Base-by-base conservation (phyloP, 2,888 invertebrate species). In the Drosophila sordidapex region DNA sequence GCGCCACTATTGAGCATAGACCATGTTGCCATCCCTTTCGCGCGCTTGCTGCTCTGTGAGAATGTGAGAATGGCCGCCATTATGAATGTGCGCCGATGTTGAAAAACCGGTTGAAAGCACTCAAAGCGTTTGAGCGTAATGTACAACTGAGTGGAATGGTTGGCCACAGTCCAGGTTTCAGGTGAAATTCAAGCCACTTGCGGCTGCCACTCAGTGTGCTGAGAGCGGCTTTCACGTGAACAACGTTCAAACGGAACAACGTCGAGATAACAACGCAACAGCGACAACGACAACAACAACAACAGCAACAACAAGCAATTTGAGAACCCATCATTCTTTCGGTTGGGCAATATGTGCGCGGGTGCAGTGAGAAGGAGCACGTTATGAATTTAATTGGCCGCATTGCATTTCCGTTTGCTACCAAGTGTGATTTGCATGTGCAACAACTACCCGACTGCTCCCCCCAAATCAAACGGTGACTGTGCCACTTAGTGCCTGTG, bases 201-300 rank as follows among this genome's bases (percentile, higher is more conserved):
- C 82, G 77, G 64, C 78, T 84, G 80, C 82, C 83, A 87, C 84
- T 92, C 90, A 92, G 91, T 92, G 88, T 89, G 91, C 83, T 89
- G 85, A 90, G 90, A 91, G 90, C 91, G 90, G 92, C 91, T 91
- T 91, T 92, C 90, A 91, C 91, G 92, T 91, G 88, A 91, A 90
- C 92, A 90, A 92, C 91, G 91, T 88, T 79, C 64, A 71, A 76
- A 74, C 83, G 82, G 74, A 74, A 79, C 73, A 75, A 64, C 69
- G 61, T 65, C 72, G 61, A 72, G 56, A n/a, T 38, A 56, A 57
- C 15, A 29, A 57, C 40, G 29, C 31, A 43, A 21, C 31, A 29
- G n/a, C 27, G 38, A 27, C 56, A 56, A 3, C 11, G 13, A n/a
- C n/a, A 51, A 15, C n/a, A 11, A 46, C 29, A 58, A 53, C 43